Evolutionary conservation across 2,113 vertebrate genomes (phyloP), one percentile per base, ranked within the genome.

Genomic region (Acanthisitta chloris): DNA sequence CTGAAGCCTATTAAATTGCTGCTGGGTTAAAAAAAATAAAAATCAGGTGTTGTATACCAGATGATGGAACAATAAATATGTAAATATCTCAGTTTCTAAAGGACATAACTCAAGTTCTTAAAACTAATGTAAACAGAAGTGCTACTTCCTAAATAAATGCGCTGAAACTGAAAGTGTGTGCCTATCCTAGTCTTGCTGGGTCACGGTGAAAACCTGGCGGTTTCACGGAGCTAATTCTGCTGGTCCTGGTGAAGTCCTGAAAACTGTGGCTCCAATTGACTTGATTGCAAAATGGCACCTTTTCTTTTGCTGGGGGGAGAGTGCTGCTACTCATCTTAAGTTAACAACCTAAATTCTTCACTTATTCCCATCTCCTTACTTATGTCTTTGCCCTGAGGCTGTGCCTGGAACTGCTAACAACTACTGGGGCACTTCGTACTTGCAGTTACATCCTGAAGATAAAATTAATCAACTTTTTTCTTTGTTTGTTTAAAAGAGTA

Each of bases 81-180:
- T 93, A 77, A 81, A 89, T 81, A 95, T 18, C 72, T 91, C 33
- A 48, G 42, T 95, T 95, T 91, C 61, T 94, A 57, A 89, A 76
- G 51, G 70, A 81, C 17, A 3, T 54, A 86, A 88, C 36, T 92
- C 14, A 70, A 66, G 40, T 92, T 95, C 77, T 93, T 90, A 76
- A 91, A 86, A 73, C 54, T 85, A 49, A 79, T 84, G 66, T 92
- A 94, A 94, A 90, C 26, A 51, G 73, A 91, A 96, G 88, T 81
- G 79, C 92, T 94, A 71, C 85, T 67, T 94, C 76, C 45, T 90
- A 81, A 96, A 94, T 90, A 96, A 97, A 92, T 71, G 52, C 87
- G 73, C 71, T 93, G 86, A 92, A 94, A 81, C 61, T 36, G 54
- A 69, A 89, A 70, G 40, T n/a, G 34, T 94, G 69, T 92, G 80